Base-by-base conservation (phyloP, 2,888 invertebrate species). In the Eupelmus urozonus region DNA sequence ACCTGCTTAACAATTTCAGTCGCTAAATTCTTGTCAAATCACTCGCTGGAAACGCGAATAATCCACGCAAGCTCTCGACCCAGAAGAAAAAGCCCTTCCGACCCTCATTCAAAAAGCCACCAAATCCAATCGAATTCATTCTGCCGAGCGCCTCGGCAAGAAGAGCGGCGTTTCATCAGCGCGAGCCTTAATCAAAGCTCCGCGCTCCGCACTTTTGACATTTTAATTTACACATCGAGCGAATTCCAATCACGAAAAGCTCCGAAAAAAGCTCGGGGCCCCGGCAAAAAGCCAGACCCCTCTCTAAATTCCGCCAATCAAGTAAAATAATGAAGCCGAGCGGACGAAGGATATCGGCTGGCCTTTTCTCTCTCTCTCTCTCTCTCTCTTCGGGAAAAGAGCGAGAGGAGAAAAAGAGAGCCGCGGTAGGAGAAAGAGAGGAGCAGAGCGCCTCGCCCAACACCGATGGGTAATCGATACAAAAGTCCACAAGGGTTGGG, bases 401-500 rank as follows among this genome's bases (percentile, higher is more conserved):
- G 45, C 42, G 9, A 25, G 4, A 29, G 51, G 49, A 49, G 49
- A 49, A 49, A 23, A 34, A 34, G 34, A 5, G 34, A 5, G 34
- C 34, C 5, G 69, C 80, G 51, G 20, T n/a, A 42, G 40, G 73
- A 62, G 72, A 40, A 63, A 42, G 16, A 63, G 66, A 20, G 66
- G 86, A 87, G 85, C 87, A 3, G 25, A 23, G 60, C 65, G 86
- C 86, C 86, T 86, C 83, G 85, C 85, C 85, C 86, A 85, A 85
- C 34, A 9, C 85, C 86, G 86, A 88, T 88, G 86, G 85, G 84
- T 87, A 88, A 88, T 89, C 89, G 87, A 89, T 88, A 87, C 86
- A 88, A 88, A 87, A 89, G 88, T 87, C 88, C 86, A 88, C 88
- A 88, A 88, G 88, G 89, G 89, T 85, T 87, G 87, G 88, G 88